A percentile compares a stretch with the other conserved stretches of the same genome.
These are phyloP conservation scores for Bombus confusus DNA, from an alignment of 1,140 invertebrate species.

Conservation along the genomic window DNA sequence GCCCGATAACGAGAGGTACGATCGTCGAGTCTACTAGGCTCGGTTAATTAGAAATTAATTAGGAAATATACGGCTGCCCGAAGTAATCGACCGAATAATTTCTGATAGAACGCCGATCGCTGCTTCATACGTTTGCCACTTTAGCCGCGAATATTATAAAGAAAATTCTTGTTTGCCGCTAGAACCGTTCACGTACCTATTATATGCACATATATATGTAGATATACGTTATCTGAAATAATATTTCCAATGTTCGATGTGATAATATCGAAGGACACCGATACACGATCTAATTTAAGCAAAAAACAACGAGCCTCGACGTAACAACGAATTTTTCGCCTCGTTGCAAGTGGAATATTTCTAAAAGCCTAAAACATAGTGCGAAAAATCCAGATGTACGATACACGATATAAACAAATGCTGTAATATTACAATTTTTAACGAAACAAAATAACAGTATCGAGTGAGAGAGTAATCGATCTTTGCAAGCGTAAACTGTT, in stretches of 20 bases:
- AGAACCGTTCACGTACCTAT: background rate
- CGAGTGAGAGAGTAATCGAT: background rate
- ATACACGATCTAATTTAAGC: background rate
- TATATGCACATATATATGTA: too few relatives aligned
- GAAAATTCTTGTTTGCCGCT: background rate
- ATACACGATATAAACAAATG: background rate
- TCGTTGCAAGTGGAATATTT: background rate
- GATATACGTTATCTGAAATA: background rate
- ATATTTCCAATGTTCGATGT: background rate
- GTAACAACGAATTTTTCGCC: background rate
- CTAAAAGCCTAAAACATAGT: background rate
- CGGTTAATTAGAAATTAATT: too few relatives aligned
- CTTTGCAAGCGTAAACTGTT: background rate
- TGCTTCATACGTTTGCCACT: too few relatives aligned
- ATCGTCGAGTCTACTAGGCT: too few relatives aligned
- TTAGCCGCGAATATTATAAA: background rate
- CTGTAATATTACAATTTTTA: background rate
- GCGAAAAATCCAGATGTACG: background rate
- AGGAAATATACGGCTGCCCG: too few relatives aligned
- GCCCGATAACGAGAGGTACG: too few relatives aligned
- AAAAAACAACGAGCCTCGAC: background rate
- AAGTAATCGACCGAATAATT: too few relatives aligned
- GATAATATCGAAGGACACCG: background rate
- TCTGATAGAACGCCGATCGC: too few relatives aligned
- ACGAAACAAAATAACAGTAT: background rate